phyloP scores from a whole-genome alignment of 2,113 vertebrate genomes.

The Cricetomys ansorgei region DNA sequence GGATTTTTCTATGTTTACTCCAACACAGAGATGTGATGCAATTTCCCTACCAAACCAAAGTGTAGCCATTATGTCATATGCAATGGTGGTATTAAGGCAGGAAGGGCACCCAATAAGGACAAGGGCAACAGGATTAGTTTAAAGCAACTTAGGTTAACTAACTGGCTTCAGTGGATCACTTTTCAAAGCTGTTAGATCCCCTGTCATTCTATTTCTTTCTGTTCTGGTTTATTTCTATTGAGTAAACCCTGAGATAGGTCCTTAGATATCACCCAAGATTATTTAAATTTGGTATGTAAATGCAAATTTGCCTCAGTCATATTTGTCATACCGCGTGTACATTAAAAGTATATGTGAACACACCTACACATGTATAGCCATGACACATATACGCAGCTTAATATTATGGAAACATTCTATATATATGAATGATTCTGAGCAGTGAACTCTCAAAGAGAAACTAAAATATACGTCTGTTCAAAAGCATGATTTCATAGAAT shows the following conservation, averaged over 20 bases:
- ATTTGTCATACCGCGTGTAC: neutral
- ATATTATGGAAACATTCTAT: neutral
- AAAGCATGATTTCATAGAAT: slow-evolving; percentile 28
- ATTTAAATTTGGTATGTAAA: neutral
- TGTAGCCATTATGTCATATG: neutral
- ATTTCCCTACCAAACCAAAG: neutral
- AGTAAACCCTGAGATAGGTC: neutral
- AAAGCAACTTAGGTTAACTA: neutral
- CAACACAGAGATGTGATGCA: neutral
- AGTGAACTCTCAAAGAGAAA: neutral
- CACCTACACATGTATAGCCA: neutral
- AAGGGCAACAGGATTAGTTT: neutral
- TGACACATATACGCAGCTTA: neutral
- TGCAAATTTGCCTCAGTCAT: neutral
- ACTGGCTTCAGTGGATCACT: neutral
- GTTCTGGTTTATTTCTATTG: neutral
- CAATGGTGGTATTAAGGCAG: too few relatives aligned
- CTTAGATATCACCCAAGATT: neutral
- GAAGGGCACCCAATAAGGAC: neutral
- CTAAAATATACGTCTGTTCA: neutral
- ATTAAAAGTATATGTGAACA: neutral
- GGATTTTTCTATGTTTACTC: neutral
- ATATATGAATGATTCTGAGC: neutral
- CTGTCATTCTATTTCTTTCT: neutral
- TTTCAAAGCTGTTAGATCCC: neutral